Percentiles rank a stretch among this genome's conserved stretches.
Evolutionary conservation across 2,797 vertebrate genomes (phyloP).

Genomic region (Tenualosa ilisha): DNA sequence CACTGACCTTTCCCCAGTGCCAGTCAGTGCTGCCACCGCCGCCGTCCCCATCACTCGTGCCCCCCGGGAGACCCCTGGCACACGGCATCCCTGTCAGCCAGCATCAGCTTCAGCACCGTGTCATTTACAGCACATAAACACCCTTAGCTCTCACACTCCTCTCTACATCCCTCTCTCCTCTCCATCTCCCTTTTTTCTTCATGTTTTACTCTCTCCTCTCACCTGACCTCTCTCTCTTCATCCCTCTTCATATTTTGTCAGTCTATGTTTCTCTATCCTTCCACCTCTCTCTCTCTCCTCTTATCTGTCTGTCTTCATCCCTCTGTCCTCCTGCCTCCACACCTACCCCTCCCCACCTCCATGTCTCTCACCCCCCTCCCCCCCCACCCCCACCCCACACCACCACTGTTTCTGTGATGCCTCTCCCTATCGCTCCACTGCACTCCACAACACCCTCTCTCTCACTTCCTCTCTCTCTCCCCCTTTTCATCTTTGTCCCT

Average conservation of each 20-base stretch:
- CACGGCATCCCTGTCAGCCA: slow-evolving; percentile 34
- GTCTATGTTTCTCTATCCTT: background rate
- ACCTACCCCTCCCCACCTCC: too few relatives aligned
- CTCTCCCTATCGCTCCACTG: background rate
- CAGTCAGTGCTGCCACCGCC: slow-evolving; percentile 26
- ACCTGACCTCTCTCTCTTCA: background rate
- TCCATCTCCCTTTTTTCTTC: background rate
- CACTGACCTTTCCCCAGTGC: slow-evolving; percentile 71
- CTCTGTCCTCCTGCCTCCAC: too few relatives aligned
- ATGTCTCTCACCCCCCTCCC: background rate
- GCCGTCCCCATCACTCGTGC: slow-evolving; percentile 22
- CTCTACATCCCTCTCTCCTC: background rate
- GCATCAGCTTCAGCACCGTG: slow-evolving; percentile 13
- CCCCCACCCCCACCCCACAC: background rate
- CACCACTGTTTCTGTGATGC: background rate
- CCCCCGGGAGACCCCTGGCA: slow-evolving; percentile 43
- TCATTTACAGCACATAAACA: slow-evolving; percentile 21
- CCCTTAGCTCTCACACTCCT: background rate
- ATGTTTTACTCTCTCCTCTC: background rate
- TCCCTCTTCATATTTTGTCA: background rate
- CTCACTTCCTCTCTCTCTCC: background rate
- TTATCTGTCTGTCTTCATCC: background rate
- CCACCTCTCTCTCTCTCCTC: background rate
- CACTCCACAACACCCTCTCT: background rate
- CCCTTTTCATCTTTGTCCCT: slow-evolving; percentile 8